phyloP scores from a whole-genome alignment of 2,888 invertebrate species.

The Oscheius onirici region DNA sequence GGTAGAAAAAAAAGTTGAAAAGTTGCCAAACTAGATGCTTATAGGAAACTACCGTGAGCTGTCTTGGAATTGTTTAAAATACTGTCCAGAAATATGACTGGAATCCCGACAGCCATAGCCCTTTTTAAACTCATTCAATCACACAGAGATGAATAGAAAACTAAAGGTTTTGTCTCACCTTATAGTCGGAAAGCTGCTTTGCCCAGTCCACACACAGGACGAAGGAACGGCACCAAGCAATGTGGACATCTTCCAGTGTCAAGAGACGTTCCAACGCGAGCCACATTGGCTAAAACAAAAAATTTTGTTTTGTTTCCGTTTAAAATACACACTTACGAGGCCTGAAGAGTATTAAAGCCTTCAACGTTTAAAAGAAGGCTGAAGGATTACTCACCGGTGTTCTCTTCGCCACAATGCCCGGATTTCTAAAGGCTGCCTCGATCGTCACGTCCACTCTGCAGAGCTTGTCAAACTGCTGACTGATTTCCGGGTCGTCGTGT shows the following conservation, averaged over 20 bases:
- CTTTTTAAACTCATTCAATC: too few relatives aligned
- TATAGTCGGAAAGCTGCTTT: conserved; percentile 53
- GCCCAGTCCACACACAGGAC: conserved; percentile 62
- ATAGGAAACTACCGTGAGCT: too few relatives aligned
- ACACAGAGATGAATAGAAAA: not conserved
- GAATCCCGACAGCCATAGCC: too few relatives aligned
- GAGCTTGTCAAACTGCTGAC: conserved; percentile 54
- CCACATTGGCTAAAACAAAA: conserved; percentile 55
- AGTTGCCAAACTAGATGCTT: too few relatives aligned
- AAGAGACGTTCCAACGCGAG: conserved; percentile 54
- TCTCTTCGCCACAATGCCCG: conserved; percentile 59
- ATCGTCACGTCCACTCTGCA: conserved; percentile 63
- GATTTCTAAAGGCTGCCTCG: conserved; percentile 58
- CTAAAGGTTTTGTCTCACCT: conserved; percentile 20
- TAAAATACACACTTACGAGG: conserved; percentile 43
- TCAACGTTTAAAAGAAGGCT: conserved; percentile 1
- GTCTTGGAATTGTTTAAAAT: too few relatives aligned
- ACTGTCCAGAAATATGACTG: too few relatives aligned
- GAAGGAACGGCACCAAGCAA: conserved; percentile 63
- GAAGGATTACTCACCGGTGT: conserved; percentile 44
- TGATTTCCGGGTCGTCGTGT: conserved; percentile 38
- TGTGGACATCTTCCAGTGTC: conserved; percentile 62
- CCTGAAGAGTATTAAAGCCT: conserved; percentile 58
- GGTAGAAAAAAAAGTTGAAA: too few relatives aligned
- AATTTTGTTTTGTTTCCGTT: not conserved